A percentile compares a stretch with the other conserved stretches of the same genome.
These are phyloP conservation scores for Cataglyphis cursor DNA, from an alignment of 2,888 invertebrate species.

Conservation along the genomic window DNA sequence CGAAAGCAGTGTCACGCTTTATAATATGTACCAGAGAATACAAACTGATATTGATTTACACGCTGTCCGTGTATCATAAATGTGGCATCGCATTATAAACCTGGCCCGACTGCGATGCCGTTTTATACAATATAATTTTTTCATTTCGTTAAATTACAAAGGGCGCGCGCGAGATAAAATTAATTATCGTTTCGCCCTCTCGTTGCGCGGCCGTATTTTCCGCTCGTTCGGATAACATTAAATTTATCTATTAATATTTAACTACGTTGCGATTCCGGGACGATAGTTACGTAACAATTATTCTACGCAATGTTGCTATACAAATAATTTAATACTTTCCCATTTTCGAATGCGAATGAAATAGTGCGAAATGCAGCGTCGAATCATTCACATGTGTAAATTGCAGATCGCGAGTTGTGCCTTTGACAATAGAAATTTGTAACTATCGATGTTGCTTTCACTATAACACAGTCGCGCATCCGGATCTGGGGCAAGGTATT, in stretches of 20 bases:
- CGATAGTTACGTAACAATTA: conserved; percentile 48
- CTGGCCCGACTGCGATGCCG: neutral
- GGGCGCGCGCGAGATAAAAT: conserved; percentile 27
- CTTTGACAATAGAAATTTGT: conserved; percentile 53
- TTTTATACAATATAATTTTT: conserved; percentile 29
- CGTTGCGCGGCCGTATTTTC: conserved; percentile 4
- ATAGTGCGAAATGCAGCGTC: conserved; percentile 10
- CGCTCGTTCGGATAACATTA: conserved; percentile 34
- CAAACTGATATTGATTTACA: conserved; percentile 22
- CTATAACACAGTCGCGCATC: conserved; percentile 23
- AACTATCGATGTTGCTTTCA: conserved; percentile 55
- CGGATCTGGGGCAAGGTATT: conserved; percentile 53
- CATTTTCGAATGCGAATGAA: neutral
- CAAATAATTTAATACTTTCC: conserved; percentile 52
- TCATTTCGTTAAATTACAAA: conserved; percentile 34
- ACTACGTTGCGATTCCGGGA: neutral
- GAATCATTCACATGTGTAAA: conserved; percentile 23
- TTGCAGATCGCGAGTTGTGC: conserved; percentile 41
- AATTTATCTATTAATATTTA: conserved; percentile 33
- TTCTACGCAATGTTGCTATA: conserved; percentile 23
- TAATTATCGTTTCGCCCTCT: conserved; percentile 29
- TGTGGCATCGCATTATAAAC: neutral
- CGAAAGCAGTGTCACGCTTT: neutral
- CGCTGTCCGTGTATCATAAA: neutral
- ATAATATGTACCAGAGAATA: neutral